Evolutionary conservation across 2,888 invertebrate genomes (phyloP), one percentile per base, ranked within the genome.

Genomic region (Conchocele bisecta): DNA sequence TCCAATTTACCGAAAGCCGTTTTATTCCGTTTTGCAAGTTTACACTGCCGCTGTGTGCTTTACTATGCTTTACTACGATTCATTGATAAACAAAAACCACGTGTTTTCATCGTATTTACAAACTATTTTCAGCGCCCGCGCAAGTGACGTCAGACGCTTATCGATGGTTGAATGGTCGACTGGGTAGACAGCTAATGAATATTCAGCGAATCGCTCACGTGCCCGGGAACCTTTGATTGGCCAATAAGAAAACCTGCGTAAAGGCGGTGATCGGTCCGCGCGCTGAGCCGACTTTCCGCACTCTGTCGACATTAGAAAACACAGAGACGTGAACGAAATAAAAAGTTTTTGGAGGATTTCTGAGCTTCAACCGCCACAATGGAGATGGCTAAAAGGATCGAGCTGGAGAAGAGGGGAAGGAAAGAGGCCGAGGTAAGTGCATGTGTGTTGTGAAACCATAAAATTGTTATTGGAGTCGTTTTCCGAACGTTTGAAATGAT

Each of bases 331-430:
- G 65, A 69, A 72, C 72, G 71, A 57, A 65, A 41, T 61, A 33
- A 41, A 51, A 57, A 39, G 31, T 76, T 72, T 57, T 46, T 48
- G 24, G 53, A 26, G 37, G 33, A 41, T 41, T 39, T 13, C 13
- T 22, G 22, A 41, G 20, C 31, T 46, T 46, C 50, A 51, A 37
- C 51, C 56, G 39, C 44, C 58, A 75, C 66, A 61, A 83, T 83
- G 83, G 83, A 83, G 54, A 83, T 83, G 83, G 60, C 64, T 37
- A 86, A 85, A 92, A 95, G 98, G 93, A 95, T 98, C 94, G 96
- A 96, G 91, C 93, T 98, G 91, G 98, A 98, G 93, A 95, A 96
- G 93, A 94, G 98, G 91, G 98, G 97, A 92, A 95, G 95, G 92
- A 95, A 94, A 92, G 95, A 97, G 87, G 94, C 94, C 91, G 95